A percentile compares a stretch with the other conserved stretches of the same genome.
phyloP scores from a whole-genome alignment of 2,113 vertebrate genomes.

The Megaleporinus macrocephalus region DNA sequence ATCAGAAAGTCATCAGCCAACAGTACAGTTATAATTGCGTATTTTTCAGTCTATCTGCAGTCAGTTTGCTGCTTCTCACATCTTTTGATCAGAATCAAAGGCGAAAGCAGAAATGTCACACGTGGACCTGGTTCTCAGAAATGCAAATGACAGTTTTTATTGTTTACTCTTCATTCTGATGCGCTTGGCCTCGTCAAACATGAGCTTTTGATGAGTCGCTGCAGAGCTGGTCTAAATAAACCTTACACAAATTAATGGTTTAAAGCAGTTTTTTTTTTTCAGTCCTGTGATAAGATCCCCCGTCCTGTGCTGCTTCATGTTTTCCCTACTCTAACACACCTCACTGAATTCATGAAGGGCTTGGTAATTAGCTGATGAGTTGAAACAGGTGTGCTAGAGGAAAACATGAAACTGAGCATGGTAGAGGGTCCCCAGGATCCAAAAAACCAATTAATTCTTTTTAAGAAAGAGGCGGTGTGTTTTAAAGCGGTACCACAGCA shows the following conservation, averaged over 20 bases:
- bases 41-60: not conserved
- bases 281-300: not conserved
- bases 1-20: slow-evolving; percentile 33
- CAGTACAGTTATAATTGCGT: slow-evolving; percentile 21
- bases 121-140: slow-evolving; percentile 17
- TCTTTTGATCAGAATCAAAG: slow-evolving; percentile 52
- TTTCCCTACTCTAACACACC: not conserved
- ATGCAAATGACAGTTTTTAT: slow-evolving; percentile 38
- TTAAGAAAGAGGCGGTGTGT: slow-evolving; percentile 1
- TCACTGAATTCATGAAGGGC: slow-evolving; percentile 13
- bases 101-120: slow-evolving; percentile 2
- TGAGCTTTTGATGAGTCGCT: not conserved
- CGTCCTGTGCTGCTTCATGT: not conserved
- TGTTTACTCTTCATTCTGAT: slow-evolving; percentile 27
- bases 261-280: not conserved
- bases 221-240: slow-evolving; percentile 4
- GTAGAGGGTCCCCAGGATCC: not conserved
- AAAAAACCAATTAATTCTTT: slow-evolving; percentile 6
- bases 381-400: slow-evolving; percentile 18
- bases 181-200: not conserved
- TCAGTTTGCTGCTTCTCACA: not conserved
- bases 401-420: not conserved
- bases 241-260: not conserved
- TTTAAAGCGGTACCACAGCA: not conserved
- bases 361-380: slow-evolving; percentile 4